phyloP scores from a whole-genome alignment of 37 sponge, comb jelly and placozoan species.

The Ephydatia muelleri region DNA sequence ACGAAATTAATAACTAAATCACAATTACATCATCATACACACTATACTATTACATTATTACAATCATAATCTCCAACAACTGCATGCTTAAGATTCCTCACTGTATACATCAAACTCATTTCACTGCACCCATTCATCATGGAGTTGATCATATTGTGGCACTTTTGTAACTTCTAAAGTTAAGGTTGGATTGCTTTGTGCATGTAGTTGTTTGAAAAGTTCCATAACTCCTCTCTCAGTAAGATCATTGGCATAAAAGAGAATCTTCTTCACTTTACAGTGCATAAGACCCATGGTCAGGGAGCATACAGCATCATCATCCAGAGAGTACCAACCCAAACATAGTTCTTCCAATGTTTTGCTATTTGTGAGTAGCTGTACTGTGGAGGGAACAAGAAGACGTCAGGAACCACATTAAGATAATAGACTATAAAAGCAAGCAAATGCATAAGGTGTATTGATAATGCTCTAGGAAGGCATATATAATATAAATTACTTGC shows the following conservation, averaged over 20 bases:
- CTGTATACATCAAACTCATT: neutral
- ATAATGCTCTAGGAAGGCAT: constrained; percentile 1
- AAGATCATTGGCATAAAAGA: neutral
- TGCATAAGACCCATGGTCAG: neutral
- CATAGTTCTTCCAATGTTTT: neutral
- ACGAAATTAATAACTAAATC: neutral
- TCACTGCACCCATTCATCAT: constrained; percentile 1
- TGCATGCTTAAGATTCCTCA: neutral
- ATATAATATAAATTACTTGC: neutral
- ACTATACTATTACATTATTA: constrained; percentile 1
- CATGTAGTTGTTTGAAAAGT: constrained; percentile 1
- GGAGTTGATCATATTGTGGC: constrained; percentile 1
- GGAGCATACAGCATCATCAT: constrained; percentile 1
- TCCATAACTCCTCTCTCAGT: constrained; percentile 1
- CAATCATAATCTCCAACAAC: neutral
- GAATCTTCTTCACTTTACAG: neutral
- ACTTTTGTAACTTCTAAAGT: neutral
- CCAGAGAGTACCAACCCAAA: constrained; percentile 1
- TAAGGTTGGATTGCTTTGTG: neutral
- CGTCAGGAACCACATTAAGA: neutral
- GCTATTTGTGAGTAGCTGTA: neutral
- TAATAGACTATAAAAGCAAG: neutral
- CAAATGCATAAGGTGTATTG: constrained; percentile 1
- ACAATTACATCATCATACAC: neutral
- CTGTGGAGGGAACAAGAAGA: constrained; percentile 1